phyloP scores from a whole-genome alignment of 1,140 invertebrate genomes.

The Linepithema humile region DNA sequence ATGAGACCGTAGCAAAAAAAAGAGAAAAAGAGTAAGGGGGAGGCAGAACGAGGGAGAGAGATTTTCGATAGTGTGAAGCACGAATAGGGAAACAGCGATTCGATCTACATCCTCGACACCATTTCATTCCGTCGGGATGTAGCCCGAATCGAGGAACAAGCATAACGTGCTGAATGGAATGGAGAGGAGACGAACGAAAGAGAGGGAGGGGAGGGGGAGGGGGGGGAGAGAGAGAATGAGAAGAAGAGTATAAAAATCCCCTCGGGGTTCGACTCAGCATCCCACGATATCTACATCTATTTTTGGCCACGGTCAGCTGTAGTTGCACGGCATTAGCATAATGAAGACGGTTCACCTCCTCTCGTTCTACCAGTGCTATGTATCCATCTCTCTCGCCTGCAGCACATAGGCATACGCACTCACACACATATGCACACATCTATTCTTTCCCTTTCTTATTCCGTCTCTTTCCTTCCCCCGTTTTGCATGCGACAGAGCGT shows the following conservation, averaged over 20 bases:
- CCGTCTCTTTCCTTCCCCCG: background rate
- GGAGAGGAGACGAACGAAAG: conserved; percentile 26
- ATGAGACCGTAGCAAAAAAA: background rate
- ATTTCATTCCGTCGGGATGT: conserved; percentile 64
- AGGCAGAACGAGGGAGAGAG: conserved; percentile 6
- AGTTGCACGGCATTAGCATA: conserved; percentile 80
- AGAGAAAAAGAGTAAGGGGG: background rate
- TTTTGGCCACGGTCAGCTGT: conserved; percentile 80
- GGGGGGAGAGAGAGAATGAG: conserved; percentile 51
- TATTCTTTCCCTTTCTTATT: background rate
- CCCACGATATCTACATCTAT: conserved; percentile 78
- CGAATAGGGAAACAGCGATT: conserved; percentile 68
- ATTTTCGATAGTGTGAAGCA: conserved; percentile 64
- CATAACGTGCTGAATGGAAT: conserved; percentile 56
- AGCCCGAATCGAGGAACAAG: conserved; percentile 65
- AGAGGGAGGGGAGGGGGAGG: background rate
- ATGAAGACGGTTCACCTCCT: conserved; percentile 77
- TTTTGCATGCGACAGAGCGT: background rate
- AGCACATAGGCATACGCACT: background rate
- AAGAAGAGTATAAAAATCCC: conserved; percentile 60
- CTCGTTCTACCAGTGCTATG: conserved; percentile 39
- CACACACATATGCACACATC: background rate
- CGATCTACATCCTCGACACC: conserved; percentile 69
- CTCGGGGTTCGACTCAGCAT: conserved; percentile 71
- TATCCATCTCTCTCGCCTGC: conserved; percentile 49